These are phyloP conservation scores for Metaphire vulgaris DNA, from an alignment of 1,140 invertebrate species.

Conservation along the genomic window DNA sequence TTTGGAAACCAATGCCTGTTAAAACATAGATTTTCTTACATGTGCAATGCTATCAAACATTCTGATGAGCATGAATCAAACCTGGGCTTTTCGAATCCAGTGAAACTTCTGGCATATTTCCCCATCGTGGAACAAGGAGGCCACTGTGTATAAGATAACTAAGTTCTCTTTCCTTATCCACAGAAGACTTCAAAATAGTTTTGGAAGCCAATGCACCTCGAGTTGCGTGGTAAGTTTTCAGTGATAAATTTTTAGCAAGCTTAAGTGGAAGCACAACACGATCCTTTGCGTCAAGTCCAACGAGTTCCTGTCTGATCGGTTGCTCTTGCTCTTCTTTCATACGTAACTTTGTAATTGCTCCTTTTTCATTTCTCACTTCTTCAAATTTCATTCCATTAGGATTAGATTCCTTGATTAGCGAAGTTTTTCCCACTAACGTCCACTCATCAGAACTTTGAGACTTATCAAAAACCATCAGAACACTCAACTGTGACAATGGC, in stretches of 20 bases:
- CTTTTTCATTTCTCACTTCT: not conserved
- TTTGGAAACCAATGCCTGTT: too few species aligned
- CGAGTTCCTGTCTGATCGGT: not conserved
- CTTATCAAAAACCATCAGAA: not conserved
- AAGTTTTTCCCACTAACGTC: not conserved
- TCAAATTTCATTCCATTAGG: not conserved
- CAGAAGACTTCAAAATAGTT: not conserved
- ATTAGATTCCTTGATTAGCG: not conserved
- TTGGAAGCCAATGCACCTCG: not conserved
- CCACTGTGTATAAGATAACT: not conserved
- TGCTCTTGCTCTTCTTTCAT: not conserved
- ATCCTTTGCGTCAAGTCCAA: not conserved
- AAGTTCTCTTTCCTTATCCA: not conserved
- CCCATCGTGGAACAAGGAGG: conserved; percentile 6
- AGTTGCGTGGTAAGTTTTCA: not conserved
- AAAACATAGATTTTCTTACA: too few species aligned
- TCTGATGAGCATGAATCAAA: not conserved
- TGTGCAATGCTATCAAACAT: not conserved
- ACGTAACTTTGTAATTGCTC: not conserved
- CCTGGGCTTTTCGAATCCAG: conserved; percentile 32
- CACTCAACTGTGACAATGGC: not conserved
- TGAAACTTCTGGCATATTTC: not conserved
- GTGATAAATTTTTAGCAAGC: not conserved
- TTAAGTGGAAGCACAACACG: not conserved
- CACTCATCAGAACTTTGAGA: not conserved